Evolutionary conservation across 1,140 invertebrate species (phyloP), one percentile per base, ranked within the genome.

Genomic region (Elymnias hypermnestra): DNA sequence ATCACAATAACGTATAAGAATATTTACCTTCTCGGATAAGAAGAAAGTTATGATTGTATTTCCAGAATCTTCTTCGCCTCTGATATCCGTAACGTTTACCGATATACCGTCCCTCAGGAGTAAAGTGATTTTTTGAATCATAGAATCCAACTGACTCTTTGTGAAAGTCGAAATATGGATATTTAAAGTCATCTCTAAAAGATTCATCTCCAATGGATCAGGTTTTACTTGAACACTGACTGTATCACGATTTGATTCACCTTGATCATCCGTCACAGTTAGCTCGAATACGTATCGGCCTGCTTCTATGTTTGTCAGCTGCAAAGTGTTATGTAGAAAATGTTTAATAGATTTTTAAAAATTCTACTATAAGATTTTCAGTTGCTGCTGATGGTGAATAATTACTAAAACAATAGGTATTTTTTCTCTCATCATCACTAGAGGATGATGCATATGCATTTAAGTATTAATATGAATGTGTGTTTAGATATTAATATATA

Each of bases 231-330:
- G 93, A 4, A 98, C 88, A 29, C 93, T 94, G 3, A 95, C 94
- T 4, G 92, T 93, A 72, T 97, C 95, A 9, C 91, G 90, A 58
- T 90, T 91, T 0, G 89, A 91, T 7, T 94, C 83, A 1, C 96
- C 96, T 81, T 98, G 95, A 44, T 94, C 93, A 83, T 98, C 97
- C 25, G 89, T 92, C 2, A 98, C 96, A 44, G 92, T 95, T 18
- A 98, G 83, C 62, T 91, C 92, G 65, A 97, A 98, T 0, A 95
- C 90, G 63, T 98, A 98, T 53, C 92, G 89, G 0, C 97, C 96
- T 4, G 93, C 90, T 45, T 96, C 91, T 15, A 98, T 87, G 73
- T 97, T 92, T 28, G 92, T 93, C 18, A 97, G 72, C 92, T 95
- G 29, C 5, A 33, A 33, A 77, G 93, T 0, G 93, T 92, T n/a